Conservation (phyloP, 2,797 vertebrate species). For the Lacerta agilis region DNA sequence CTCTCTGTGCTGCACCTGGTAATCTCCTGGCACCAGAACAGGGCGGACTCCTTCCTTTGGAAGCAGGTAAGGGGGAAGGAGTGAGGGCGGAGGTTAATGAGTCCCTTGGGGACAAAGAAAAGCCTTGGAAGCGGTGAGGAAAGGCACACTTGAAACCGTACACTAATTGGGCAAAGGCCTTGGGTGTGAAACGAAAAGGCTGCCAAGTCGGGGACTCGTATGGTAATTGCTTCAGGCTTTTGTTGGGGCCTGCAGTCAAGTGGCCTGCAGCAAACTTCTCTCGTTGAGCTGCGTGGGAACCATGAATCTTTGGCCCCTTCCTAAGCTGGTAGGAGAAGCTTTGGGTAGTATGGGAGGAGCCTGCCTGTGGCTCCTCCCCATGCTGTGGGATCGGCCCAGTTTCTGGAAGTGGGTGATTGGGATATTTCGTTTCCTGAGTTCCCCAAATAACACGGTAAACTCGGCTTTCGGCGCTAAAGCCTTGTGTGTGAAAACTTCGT, state of each 20-base stretch:
- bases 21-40: conserved; percentile 90
- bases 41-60: conserved; percentile 88
- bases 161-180: neutral
- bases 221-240: neutral
- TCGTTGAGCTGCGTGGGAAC: neutral
- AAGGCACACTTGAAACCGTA: neutral
- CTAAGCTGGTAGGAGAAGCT: neutral
- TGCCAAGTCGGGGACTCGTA: too few species aligned
- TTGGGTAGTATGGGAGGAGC: neutral
- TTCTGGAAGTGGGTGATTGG: neutral
- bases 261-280: too few species aligned
- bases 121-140: neutral
- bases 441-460: too few species aligned
- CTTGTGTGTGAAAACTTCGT: neutral
- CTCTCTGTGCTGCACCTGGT: conserved; percentile 89
- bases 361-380: neutral
- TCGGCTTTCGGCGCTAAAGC: neutral
- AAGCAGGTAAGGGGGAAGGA: conserved; percentile 84
- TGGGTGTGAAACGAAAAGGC: neutral
- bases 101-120: neutral
- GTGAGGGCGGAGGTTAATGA: neutral
- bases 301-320: neutral
- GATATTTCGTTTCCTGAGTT: neutral
- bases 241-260: neutral
- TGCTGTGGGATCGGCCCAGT: neutral